Percentiles rank a stretch among this genome's conserved stretches.
These are phyloP conservation scores for Arremon aurantiirostris DNA, from an alignment of 2,797 vertebrate species.

Conservation along the genomic window DNA sequence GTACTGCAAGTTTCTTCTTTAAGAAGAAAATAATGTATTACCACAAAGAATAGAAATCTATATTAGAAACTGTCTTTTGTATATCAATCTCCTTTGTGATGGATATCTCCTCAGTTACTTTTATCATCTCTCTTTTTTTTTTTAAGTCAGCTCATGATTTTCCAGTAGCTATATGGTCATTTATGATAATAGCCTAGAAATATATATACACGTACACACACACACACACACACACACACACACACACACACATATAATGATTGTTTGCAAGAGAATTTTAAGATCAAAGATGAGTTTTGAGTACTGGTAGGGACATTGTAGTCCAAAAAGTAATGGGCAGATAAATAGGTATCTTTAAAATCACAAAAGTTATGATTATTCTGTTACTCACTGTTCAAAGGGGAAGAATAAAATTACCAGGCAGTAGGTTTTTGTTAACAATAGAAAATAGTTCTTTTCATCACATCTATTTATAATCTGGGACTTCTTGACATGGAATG, in stretches of 20 bases:
- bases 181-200: background rate
- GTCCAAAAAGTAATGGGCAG: background rate
- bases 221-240: rapidly evolving
- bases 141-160: background rate
- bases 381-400: slow-evolving; percentile 20
- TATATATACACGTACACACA: background rate
- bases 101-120: background rate
- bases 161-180: background rate
- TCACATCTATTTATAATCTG: slow-evolving; percentile 27
- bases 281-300: background rate
- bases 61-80: slow-evolving; percentile 21
- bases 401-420: slow-evolving; percentile 11
- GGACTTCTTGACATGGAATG: background rate
- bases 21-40: background rate
- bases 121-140: background rate
- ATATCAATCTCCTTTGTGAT: background rate
- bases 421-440: slow-evolving; percentile 18
- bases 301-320: background rate
- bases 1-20: background rate
- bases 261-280: background rate
- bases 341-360: slow-evolving; percentile 3
- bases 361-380: slow-evolving; percentile 20
- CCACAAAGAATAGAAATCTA: slow-evolving; percentile 23
- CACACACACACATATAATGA: background rate
- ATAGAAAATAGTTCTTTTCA: slow-evolving; percentile 35